phyloP scores from a whole-genome alignment of 2,888 invertebrate species.

The Cephus runcator region DNA sequence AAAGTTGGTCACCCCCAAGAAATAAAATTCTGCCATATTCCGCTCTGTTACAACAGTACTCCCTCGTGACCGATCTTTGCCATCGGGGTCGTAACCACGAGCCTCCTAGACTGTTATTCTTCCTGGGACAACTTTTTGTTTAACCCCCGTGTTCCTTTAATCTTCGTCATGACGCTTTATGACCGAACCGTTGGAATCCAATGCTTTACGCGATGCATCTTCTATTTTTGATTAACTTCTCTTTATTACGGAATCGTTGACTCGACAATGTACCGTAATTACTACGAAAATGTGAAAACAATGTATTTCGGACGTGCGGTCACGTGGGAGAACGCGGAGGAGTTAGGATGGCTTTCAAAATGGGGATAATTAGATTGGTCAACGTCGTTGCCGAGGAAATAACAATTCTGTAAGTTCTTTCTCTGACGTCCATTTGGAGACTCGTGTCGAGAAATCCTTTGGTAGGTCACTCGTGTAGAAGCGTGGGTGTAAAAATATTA shows the following conservation, averaged over 20 bases:
- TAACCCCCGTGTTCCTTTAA: background rate
- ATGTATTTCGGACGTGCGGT: background rate
- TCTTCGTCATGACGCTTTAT: background rate
- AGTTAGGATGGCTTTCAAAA: background rate
- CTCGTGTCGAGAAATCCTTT: background rate
- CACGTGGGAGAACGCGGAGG: background rate
- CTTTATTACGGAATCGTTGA: background rate
- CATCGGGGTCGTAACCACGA: background rate
- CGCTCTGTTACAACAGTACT: constrained; percentile 20
- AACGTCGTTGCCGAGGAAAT: background rate
- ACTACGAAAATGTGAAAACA: background rate
- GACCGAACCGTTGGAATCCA: background rate
- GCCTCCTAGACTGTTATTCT: background rate
- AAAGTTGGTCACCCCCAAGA: constrained; percentile 50
- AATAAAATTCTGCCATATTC: constrained; percentile 40
- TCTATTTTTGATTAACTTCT: background rate
- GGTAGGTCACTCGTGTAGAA: background rate
- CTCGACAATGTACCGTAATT: background rate
- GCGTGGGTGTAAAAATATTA: background rate
- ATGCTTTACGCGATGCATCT: background rate
- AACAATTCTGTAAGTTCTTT: background rate
- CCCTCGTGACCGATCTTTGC: constrained; percentile 41
- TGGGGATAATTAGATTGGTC: background rate
- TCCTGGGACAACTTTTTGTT: background rate
- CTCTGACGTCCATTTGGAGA: background rate